Evolutionary conservation across 1,140 invertebrate species (phyloP), one percentile per base, ranked within the genome.

Genomic region (Cyphomyrmex costatus): DNA sequence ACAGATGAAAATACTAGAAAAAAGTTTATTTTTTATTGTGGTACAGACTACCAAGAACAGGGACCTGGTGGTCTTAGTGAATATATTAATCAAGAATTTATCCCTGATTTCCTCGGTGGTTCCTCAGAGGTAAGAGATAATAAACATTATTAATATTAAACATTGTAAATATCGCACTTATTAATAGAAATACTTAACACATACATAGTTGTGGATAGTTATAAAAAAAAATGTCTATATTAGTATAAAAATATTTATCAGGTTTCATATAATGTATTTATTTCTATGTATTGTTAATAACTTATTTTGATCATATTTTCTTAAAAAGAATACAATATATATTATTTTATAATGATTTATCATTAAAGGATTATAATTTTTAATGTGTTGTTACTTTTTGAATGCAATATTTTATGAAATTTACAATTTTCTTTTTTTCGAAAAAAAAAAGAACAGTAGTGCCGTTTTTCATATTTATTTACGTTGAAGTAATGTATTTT

Each of bases 11-110:
- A 98, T 91, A 99, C 98, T 0, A 96, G 98, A 86, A 97, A 97
- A 80, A 99, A 99, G 95, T 99, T 99, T 94, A 96, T 99, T 93
- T 98, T 99, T 93, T 98, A 98, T 95, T 98, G 97, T 65, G 98
- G 98, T 42, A 98, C 98, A 92, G 98, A 98, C 94, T 98, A 98
- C 92, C 96, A 98, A 90, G 94, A 95, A 53, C 96, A 97, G 92
- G 95, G 95, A 3, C 93, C 96, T 51, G 98, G 98, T 27, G 98
- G 98, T 7, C 95, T 99, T 2, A 96, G 96, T 24, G 98, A 99
- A 93, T 99, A 98, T 92, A 98, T 99, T 65, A 97, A 98, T 60
- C 96, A 97, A 90, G 97, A 99, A 91, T 97, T 97, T 90, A 97
- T 99, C 86, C 98, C 98, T 0, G 98, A 99, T 94, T 99, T 99